Conservation (phyloP, 2,888 invertebrate genomes). For the Lampropteryx suffumata region DNA sequence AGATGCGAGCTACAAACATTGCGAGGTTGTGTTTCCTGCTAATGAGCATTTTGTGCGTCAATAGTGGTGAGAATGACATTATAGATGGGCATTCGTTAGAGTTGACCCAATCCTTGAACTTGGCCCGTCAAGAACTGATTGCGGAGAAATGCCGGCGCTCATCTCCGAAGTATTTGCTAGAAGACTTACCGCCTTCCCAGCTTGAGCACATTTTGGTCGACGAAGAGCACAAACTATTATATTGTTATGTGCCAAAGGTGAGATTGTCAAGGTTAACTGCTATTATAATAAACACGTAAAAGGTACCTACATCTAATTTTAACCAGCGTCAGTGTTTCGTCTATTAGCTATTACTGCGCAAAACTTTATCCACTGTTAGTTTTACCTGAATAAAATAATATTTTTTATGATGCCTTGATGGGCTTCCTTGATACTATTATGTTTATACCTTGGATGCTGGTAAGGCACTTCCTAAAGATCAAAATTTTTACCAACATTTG, state of each 20-base stretch:
- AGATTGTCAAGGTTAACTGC: conserved; percentile 45
- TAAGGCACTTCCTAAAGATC: too few relatives aligned
- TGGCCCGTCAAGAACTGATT: conserved; percentile 84
- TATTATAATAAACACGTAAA: too few relatives aligned
- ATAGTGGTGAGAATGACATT: conserved; percentile 56
- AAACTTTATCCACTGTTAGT: neutral
- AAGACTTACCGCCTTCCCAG: conserved; percentile 78
- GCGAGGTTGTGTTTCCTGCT: conserved; percentile 49
- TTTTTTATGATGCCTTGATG: too few relatives aligned
- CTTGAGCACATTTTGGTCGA: conserved; percentile 93
- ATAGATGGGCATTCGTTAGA: conserved; percentile 76
- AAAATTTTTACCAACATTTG: too few relatives aligned
- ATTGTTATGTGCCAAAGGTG: conserved; percentile 97
- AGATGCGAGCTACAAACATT: conserved; percentile 54
- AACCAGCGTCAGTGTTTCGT: too few relatives aligned
- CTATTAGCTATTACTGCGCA: too few relatives aligned
- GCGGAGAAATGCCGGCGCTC: conserved; percentile 84
- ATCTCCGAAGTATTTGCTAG: conserved; percentile 65
- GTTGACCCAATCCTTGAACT: conserved; percentile 84
- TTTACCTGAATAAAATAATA: neutral
- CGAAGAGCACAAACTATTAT: conserved; percentile 91
- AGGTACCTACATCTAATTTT: too few relatives aligned
- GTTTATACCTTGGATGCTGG: too few relatives aligned
- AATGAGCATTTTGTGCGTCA: conserved; percentile 52
- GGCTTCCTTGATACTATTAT: too few relatives aligned